phyloP scores from a whole-genome alignment of 2,888 invertebrate species.

The Escarpia spicata region DNA sequence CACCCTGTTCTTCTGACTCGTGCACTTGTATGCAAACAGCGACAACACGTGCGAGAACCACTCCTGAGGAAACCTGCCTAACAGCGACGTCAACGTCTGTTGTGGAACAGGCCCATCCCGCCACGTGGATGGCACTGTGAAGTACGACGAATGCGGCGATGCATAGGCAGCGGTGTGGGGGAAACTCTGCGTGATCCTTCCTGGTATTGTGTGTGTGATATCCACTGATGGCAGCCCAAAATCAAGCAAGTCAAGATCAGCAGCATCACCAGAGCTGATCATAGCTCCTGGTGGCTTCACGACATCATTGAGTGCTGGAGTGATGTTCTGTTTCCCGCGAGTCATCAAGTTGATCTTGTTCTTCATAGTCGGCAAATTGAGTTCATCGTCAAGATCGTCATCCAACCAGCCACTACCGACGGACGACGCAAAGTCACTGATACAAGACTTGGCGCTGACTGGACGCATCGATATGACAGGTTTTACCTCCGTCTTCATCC shows the following conservation, averaged over 20 bases:
- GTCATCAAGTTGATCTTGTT: not conserved
- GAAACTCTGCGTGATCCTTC: conserved; percentile 23
- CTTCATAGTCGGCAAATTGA: not conserved
- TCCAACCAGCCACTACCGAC: conserved; percentile 20
- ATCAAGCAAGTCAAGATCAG: conserved; percentile 54
- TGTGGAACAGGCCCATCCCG: conserved; percentile 56
- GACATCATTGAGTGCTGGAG: not conserved
- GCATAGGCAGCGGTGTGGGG: conserved; percentile 47
- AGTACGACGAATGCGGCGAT: conserved; percentile 53
- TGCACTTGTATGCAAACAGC: not conserved
- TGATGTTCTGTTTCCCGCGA: not conserved
- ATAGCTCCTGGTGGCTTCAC: not conserved
- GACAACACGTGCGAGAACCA: conserved; percentile 55
- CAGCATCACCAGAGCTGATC: conserved; percentile 42
- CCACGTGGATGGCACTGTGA: conserved; percentile 57
- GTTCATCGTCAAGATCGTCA: not conserved
- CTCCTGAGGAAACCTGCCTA: conserved; percentile 53
- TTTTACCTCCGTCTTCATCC: not conserved
- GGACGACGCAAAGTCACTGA: not conserved
- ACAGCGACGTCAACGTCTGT: conserved; percentile 50
- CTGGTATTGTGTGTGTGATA: conserved; percentile 39
- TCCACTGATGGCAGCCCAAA: conserved; percentile 59
- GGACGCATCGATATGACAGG: not conserved
- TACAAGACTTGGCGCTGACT: conserved; percentile 23
- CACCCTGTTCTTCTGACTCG: conserved; percentile 35